These are phyloP conservation scores for Lucilia cuprina DNA, from an alignment of 1,140 invertebrate species.

Conservation along the genomic window DNA sequence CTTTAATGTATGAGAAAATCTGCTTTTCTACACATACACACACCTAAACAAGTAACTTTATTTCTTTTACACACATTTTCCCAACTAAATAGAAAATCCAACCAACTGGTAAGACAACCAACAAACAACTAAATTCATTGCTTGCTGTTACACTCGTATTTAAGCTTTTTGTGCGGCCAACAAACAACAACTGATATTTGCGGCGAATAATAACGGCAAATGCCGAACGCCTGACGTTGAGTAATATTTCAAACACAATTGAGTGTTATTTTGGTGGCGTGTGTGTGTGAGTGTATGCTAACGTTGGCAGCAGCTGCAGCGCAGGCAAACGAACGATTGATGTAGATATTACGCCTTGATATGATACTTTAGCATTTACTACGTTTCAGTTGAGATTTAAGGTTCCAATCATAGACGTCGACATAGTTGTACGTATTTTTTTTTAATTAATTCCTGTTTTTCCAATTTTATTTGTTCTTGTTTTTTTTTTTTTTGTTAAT, in stretches of 20 bases:
- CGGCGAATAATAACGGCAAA: neutral
- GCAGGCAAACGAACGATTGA: neutral
- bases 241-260: neutral
- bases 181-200: slow-evolving; percentile 18
- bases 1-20: no score
- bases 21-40: no score
- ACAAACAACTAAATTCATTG: neutral
- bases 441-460: neutral
- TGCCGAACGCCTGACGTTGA: neutral
- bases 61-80: no score
- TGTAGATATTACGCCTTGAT: neutral
- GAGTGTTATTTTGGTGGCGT: neutral
- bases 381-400: slow-evolving; percentile 28
- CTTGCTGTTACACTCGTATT: neutral
- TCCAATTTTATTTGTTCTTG: neutral
- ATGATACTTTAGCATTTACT: slow-evolving; percentile 1
- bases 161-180: neutral
- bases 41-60: no score
- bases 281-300: neutral
- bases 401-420: slow-evolving; percentile 7
- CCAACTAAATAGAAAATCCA: neutral
- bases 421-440: neutral
- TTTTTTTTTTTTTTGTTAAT: neutral
- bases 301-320: neutral
- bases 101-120: neutral